Conservation (phyloP, 2,113 vertebrate genomes). For the Ardeotis arabs region DNA sequence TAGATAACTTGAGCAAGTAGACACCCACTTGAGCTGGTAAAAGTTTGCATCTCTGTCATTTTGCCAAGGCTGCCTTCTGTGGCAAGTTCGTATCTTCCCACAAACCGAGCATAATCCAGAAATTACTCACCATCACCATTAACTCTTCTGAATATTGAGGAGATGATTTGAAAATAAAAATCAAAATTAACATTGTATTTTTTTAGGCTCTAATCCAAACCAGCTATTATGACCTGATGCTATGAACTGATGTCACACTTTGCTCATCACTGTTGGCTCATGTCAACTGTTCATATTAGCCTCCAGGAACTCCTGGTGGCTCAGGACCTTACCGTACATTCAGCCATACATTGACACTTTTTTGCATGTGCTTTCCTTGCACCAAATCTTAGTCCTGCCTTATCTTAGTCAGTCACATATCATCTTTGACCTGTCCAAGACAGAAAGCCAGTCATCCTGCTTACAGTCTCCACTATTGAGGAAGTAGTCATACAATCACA, state of each 20-base stretch:
- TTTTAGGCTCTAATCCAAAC: background rate
- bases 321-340: background rate
- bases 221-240: background rate
- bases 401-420: background rate
- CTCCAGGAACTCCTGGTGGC: background rate
- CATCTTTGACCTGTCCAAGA: background rate
- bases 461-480: background rate
- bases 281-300: background rate
- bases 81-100: background rate
- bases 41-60: background rate
- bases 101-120: background rate
- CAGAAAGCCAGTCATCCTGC: background rate
- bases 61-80: background rate
- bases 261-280: background rate
- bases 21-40: background rate
- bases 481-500: background rate
- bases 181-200: background rate
- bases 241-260: background rate
- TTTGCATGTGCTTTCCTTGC: background rate
- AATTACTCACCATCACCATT: background rate
- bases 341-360: background rate
- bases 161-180: background rate
- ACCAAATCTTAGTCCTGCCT: background rate
- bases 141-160: background rate
- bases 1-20: background rate